phyloP scores from a whole-genome alignment of 2,797 vertebrate species.

The Melopsittacus undulatus region DNA sequence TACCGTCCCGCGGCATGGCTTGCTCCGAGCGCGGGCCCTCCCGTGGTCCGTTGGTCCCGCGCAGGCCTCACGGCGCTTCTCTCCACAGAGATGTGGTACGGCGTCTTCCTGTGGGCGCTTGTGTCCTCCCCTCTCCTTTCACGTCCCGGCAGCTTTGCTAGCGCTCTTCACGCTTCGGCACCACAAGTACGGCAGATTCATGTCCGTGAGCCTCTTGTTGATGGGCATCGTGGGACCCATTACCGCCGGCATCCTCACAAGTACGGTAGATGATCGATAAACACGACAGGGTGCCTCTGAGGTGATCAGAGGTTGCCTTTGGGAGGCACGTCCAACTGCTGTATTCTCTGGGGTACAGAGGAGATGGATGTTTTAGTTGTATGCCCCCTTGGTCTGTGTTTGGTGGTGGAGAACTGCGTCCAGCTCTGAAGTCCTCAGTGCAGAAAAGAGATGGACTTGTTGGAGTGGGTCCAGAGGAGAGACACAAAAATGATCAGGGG shows the following conservation, averaged over 20 bases:
- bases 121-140: conserved; percentile 93
- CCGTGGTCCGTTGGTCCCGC: background rate
- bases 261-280: conserved; percentile 76
- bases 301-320: fast-evolving
- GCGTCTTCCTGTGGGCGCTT: conserved; percentile 93
- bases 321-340: fast-evolving
- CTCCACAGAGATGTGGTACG: conserved; percentile 96
- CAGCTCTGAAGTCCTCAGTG: background rate
- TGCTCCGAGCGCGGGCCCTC: too few species aligned
- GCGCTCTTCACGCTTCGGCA: conserved; percentile 88
- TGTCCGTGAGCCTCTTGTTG: conserved; percentile 91
- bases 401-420: background rate
- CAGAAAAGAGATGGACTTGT: background rate
- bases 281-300: background rate
- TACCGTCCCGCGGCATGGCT: conserved; percentile 10
- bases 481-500: background rate
- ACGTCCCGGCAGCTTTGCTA: conserved; percentile 89
- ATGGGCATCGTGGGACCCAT: conserved; percentile 95
- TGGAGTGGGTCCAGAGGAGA: background rate
- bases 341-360: background rate
- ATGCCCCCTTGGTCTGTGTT: background rate
- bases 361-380: fast-evolving
- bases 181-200: conserved; percentile 91
- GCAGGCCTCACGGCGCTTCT: background rate
- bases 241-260: conserved; percentile 91